Evolutionary conservation across 2,888 invertebrate species (phyloP), one percentile per base, ranked within the genome.

Genomic region (Odontomyia ornata): DNA sequence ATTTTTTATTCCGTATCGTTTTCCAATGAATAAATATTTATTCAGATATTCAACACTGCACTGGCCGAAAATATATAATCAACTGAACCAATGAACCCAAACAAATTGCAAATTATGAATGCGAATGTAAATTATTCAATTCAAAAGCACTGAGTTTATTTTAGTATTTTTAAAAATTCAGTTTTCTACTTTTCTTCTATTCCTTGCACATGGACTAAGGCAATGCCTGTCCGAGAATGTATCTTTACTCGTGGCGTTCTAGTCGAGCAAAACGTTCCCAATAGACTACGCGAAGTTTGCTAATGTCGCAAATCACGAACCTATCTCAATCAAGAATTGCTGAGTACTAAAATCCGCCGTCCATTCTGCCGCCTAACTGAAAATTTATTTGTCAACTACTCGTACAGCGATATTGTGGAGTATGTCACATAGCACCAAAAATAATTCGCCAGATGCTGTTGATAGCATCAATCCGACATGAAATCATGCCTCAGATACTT

Each of bases 251-350:
- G 3, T 36, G 36, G 36, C 36, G 57, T 60, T 73, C 73, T 57
- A 60, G 25, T 73, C 60, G 25, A 57, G 7, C 36, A 73, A 73
- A 73, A 57, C 57, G 73, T 73, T 73, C 11, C 73, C 30, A 73
- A 60, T 4, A 30, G 57, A 73, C 73, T 73, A 52, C 21, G 30
- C 9, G 73, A 23, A 23, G 36, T 13, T 52, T 47, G 46, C n/a
- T 11, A 75, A 57, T 64, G 65, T 65, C n/a, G 7, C 60, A 71
- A 76, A 75, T 73, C 65, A 52, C 79, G 77, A 79, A 79, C 79
- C 76, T 79, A 76, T 56, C 79, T 79, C 76, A 79, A 76, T 72
- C 75, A 77, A 67, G 76, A 75, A 76, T 77, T 67, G 76, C 69
- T 73, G 57, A 76, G 56, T 76, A 79, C 79, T 79, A 76, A 79